Conservation (phyloP, 2,113 vertebrate species). For the Toxotes jaculatrix region DNA sequence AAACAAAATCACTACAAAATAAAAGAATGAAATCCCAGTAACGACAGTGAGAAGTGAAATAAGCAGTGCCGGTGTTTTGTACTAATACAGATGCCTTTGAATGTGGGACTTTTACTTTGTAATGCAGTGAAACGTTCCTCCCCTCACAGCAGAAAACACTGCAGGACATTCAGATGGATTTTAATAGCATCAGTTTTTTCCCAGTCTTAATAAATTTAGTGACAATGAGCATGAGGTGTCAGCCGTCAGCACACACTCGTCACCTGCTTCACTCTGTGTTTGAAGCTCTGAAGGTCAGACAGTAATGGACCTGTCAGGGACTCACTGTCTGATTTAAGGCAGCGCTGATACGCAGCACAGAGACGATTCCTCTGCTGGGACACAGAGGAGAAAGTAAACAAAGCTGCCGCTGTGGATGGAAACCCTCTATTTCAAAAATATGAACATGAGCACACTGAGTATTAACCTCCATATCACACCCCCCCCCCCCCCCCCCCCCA, state of each 20-base stretch:
- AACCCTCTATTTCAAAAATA: neutral
- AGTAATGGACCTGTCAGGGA: constrained; percentile 71
- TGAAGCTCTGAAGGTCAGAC: constrained; percentile 61
- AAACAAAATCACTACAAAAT: no score
- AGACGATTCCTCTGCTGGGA: constrained; percentile 27
- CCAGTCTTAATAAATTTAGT: constrained; percentile 1
- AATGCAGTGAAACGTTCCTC: neutral
- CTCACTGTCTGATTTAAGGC: constrained; percentile 66
- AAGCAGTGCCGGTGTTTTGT: no score
- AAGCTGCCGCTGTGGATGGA: constrained; percentile 11
- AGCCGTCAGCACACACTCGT: constrained; percentile 23
- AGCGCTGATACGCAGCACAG: constrained; percentile 8
- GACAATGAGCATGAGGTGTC: constrained; percentile 10
- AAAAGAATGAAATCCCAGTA: no score
- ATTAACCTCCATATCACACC: no score
- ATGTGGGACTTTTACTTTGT: neutral
- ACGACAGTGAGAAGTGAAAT: no score
- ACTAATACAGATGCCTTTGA: neutral
- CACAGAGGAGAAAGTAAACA: constrained; percentile 25
- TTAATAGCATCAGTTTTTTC: neutral
- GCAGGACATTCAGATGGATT: neutral
- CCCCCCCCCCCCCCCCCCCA: no score
- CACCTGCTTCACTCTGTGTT: constrained; percentile 43
- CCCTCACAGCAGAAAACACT: neutral
- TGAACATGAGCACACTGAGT: no score